Base-by-base conservation (phyloP, 1,140 invertebrate genomes). In the Hypsibius dujardini region DNA sequence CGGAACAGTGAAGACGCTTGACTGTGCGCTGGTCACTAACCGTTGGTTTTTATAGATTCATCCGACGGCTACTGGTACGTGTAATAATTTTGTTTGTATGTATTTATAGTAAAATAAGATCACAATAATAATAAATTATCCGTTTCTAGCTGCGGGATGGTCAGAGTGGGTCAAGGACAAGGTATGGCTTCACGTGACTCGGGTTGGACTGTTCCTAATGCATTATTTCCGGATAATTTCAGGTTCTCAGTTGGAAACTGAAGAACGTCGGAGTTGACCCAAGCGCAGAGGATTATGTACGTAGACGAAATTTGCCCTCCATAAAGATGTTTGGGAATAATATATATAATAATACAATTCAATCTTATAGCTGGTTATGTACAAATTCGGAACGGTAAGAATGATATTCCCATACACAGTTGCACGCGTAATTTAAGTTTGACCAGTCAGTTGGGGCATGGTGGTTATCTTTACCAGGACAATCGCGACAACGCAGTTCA, bases 371-470 rank as follows among this genome's bases (percentile, higher is more conserved):
- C 82, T 92, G 72, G 84, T 90, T 73, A 87, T 90, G 78, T 90
- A 93, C 79, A 90, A 91, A 82, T 92, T 92, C 80, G 90, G 90
- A 78, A 85, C 87, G 80, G 90, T 92, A 84, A 87, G 87, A 87
- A 69, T 12, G 28, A 47, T 40, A 40, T 62, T 69, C 28, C 28
- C 28, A 28, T 28, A 28, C 28, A 28, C 28, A 28, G 28, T 28
- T 28, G 28, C 28, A 28, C 28, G 28, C 28, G 28, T 28, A 28
- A 28, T 28, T 28, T 28, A 28, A 28, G 28, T 28, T 28, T 28
- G 28, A 28, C 28, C 28, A 28, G 28, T 28, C 28, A 28, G 28
- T 28, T 28, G 28, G 28, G 28, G 28, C 28, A 28, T 28, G 28
- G 28, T 28, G 28, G 28, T 28, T 28, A 28, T 28, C 28, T 28